Evolutionary conservation across 2,113 vertebrate species (phyloP).

Genomic region (Syngnathus floridae): DNA sequence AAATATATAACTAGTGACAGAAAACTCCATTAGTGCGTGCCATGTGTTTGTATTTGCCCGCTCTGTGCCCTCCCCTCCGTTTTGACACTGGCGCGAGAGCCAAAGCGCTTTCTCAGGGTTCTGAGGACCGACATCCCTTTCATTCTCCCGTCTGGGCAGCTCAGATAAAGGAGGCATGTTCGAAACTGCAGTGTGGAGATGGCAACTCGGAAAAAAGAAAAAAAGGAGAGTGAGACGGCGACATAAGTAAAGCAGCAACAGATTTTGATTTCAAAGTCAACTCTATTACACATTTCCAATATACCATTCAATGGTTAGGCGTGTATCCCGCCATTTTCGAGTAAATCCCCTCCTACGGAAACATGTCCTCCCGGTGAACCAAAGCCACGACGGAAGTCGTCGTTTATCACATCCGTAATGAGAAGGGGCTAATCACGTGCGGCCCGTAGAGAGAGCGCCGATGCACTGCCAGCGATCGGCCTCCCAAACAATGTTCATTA

Average conservation of each 20-base stretch:
- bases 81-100: constrained; percentile 57
- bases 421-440: constrained; percentile 66
- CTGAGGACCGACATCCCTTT: constrained; percentile 68
- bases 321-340: not conserved
- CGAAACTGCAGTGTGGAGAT: constrained; percentile 65
- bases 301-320: not conserved
- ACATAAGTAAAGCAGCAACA: constrained; percentile 35
- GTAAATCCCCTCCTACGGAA: constrained; percentile 18
- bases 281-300: constrained; percentile 29
- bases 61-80: constrained; percentile 55
- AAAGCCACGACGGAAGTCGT: constrained; percentile 49
- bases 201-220: constrained; percentile 52
- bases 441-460: constrained; percentile 66
- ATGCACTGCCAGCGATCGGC: constrained; percentile 68
- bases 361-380: constrained; percentile 46
- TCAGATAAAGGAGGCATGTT: constrained; percentile 73
- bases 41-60: constrained; percentile 38
- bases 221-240: constrained; percentile 33
- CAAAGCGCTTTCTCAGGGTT: constrained; percentile 66
- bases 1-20: constrained; percentile 31
- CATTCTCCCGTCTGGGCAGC: constrained; percentile 67
- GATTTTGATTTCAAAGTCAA: constrained; percentile 25
- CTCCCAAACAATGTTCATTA: constrained; percentile 70
- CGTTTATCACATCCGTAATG: constrained; percentile 70
- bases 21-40: constrained; percentile 43